Evolutionary conservation across 1,140 invertebrate species (phyloP).

Genomic region (Ladona fulva): DNA sequence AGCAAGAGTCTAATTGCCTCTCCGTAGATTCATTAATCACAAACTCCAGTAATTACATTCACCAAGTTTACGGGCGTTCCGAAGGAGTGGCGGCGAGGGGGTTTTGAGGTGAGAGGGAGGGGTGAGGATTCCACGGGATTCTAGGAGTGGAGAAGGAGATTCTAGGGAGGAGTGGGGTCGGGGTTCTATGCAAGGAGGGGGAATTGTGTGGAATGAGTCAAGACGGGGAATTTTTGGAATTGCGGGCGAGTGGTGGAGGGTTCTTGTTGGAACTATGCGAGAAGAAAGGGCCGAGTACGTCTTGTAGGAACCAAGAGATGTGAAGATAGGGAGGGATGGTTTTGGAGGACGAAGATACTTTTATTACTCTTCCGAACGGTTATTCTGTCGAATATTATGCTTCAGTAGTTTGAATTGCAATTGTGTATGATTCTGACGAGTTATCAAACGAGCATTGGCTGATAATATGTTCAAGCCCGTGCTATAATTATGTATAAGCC

Average conservation of each 20-base stretch:
- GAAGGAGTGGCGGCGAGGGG: background rate
- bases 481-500: too few relatives aligned
- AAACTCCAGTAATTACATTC: conserved; percentile 36
- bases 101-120: background rate
- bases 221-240: background rate
- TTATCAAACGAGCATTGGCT: too few relatives aligned
- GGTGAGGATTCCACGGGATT: background rate
- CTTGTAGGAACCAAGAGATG: background rate
- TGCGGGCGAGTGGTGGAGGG: background rate
- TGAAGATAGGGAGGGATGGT: background rate
- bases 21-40: conserved; percentile 37
- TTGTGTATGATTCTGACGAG: too few relatives aligned
- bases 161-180: background rate
- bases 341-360: background rate
- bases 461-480: too few relatives aligned
- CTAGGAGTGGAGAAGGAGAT: background rate
- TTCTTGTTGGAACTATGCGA: background rate
- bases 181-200: background rate
- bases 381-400: too few relatives aligned
- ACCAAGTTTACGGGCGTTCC: conserved; percentile 29
- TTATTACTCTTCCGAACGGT: too few relatives aligned
- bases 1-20: conserved; percentile 32
- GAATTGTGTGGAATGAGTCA: background rate
- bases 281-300: background rate
- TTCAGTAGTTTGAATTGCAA: too few relatives aligned